Evolutionary conservation across 1,140 invertebrate species (phyloP).

Genomic region (Orius insidiosus): DNA sequence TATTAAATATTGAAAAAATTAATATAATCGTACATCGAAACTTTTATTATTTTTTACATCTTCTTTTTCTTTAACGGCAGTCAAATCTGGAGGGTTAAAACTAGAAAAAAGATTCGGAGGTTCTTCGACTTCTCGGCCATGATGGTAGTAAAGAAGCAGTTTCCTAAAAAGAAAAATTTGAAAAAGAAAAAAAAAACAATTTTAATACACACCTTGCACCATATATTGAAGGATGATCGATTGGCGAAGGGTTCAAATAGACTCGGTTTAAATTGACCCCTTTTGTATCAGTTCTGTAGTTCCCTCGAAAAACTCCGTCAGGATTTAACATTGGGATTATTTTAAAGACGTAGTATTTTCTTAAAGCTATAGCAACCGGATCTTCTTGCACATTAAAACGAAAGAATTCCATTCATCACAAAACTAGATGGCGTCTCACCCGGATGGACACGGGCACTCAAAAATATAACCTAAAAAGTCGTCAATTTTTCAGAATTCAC

Average conservation of each 20-base stretch:
- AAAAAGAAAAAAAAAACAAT: too few relatives aligned
- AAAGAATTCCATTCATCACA: conserved; percentile 81
- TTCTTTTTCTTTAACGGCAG: neutral
- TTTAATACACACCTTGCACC: conserved; percentile 39
- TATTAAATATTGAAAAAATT: too few relatives aligned
- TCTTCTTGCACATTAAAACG: conserved; percentile 59
- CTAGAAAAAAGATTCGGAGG: neutral
- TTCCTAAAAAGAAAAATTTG: conserved; percentile 18
- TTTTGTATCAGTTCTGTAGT: conserved; percentile 75
- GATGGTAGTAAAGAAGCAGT: conserved; percentile 21
- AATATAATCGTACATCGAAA: too few relatives aligned
- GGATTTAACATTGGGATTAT: conserved; percentile 85
- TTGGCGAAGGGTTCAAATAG: conserved; percentile 56
- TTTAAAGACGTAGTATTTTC: conserved; percentile 76
- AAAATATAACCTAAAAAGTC: conserved; percentile 49
- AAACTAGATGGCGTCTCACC: conserved; percentile 89
- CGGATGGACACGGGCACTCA: conserved; percentile 81
- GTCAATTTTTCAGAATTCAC: too few relatives aligned
- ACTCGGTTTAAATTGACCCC: conserved; percentile 82
- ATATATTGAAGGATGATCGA: conserved; percentile 66
- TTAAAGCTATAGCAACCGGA: conserved; percentile 47
- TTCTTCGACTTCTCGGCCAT: conserved; percentile 17
- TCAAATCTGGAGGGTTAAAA: neutral
- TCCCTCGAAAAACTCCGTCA: conserved; percentile 75
- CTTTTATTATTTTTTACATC: neutral